Evolutionary conservation across 2,113 vertebrate species (phyloP), one percentile per base, ranked within the genome.

Genomic region (Triplophysa rosa): DNA sequence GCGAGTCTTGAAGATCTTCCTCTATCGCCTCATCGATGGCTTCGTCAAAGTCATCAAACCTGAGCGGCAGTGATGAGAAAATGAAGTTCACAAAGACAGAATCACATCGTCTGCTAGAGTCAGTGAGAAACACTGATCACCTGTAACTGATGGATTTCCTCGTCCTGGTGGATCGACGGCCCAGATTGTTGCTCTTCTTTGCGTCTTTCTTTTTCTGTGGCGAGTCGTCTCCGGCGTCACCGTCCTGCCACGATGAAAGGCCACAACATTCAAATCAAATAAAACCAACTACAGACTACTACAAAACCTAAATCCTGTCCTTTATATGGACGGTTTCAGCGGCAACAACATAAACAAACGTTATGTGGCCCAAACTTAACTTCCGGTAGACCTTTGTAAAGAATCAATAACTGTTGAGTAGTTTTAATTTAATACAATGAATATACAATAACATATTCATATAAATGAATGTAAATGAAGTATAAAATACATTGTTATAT

Each of bases 21-120:
- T 99, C 96, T 79, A 99, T 99, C 4, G 97, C 98, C 85, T 99
- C 98, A 80, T 99, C 97, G 23, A 99, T 99, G 67, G 98, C 98
- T 77, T 99, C 97, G 61, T 99, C 98, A 85, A 99, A 99, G 83
- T 98, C 98, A 89, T 99, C 98, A 91, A 99, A 99, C 88, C 98
- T 92, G 88, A 8, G 11, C 0, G 21, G 6, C 19, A 56, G 33
- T 14, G 29, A 52, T 11, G 12, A 45, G 69, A 69, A 13, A 33
- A 54, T 64, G 13, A 33, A 54, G 14, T 24, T 16, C 4, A 40
- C 40, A 13, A 10, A 26, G 16, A 66, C 23, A 1, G 2, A 24
- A 21, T n/a, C n/a, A 4, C 56, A 29, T 49, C 8, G 23, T 59
- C n/a, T 16, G 6, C 17, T 3, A 11, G 8, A 56, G 24, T 33